phyloP scores from a whole-genome alignment of 2,113 vertebrate genomes.

The Chloropsis hardwickii region DNA sequence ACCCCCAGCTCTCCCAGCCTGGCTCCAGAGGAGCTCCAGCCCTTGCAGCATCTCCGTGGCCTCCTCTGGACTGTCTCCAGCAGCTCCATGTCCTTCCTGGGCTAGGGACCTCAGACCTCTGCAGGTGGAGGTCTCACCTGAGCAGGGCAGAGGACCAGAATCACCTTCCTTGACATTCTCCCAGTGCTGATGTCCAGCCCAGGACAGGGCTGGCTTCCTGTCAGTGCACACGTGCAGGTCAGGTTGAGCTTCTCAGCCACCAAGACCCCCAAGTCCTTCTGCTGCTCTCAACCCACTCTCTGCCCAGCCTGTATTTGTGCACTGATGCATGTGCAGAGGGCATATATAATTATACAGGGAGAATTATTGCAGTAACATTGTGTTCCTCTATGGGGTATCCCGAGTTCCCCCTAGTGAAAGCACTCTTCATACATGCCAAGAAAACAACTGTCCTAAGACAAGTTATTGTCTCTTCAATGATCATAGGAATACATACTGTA shows the following conservation, averaged over 20 bases:
- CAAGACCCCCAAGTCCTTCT: neutral
- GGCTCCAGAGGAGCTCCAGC: neutral
- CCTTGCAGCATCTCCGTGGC: rapidly evolving
- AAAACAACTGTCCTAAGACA: neutral
- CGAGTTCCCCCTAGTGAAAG: neutral
- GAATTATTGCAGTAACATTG: neutral
- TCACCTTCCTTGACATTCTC: neutral
- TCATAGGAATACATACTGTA: neutral
- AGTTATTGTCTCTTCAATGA: neutral
- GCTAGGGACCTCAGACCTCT: neutral
- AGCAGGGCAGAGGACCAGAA: neutral
- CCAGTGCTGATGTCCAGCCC: neutral
- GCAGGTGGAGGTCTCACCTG: neutral
- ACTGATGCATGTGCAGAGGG: neutral
- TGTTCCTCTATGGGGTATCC: rapidly evolving
- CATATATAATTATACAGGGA: neutral
- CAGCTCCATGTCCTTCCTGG: neutral
- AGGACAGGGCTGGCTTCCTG: neutral
- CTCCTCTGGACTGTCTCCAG: neutral
- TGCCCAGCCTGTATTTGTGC: neutral
- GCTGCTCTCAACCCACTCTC: neutral
- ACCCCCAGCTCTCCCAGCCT: neutral
- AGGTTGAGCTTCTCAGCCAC: neutral
- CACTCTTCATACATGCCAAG: neutral
- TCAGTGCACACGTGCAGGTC: neutral